Percentiles rank a stretch among this genome's conserved stretches.
Evolutionary conservation across 2,797 vertebrate genomes (phyloP).

Genomic region (Sebastes ruberrimus): DNA sequence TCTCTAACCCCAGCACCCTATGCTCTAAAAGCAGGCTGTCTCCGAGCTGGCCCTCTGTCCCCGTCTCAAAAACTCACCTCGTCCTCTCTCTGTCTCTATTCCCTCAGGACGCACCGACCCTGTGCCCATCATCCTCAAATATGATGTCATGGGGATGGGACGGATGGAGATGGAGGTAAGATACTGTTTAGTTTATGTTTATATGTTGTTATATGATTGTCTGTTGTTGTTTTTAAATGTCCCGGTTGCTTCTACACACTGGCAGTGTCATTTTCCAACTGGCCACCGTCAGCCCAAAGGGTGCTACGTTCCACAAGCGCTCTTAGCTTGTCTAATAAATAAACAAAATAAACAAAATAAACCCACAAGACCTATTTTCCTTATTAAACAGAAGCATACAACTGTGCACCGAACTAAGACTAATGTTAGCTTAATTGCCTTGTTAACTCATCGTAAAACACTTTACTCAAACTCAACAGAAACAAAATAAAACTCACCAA

Average conservation of each 20-base stretch:
- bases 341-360: not conserved
- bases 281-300: not conserved
- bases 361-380: not conserved
- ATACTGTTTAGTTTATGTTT: not conserved
- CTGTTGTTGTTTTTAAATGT: not conserved
- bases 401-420: not conserved
- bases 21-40: conserved; percentile 88
- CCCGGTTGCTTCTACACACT: not conserved
- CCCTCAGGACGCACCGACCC: conserved; percentile 95
- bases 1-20: conserved; percentile 99
- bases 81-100: conserved; percentile 73
- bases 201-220: not conserved
- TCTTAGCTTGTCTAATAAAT: not conserved
- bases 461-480: too few species aligned
- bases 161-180: conserved; percentile 99
- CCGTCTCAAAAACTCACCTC: conserved; percentile 77
- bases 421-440: too few species aligned
- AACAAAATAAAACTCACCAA: too few species aligned
- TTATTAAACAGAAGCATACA: not conserved
- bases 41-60: conserved; percentile 68
- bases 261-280: not conserved
- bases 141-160: conserved; percentile 99
- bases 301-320: not conserved
- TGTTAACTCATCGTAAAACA: too few species aligned
- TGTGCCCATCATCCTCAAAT: conserved; percentile 98